Base-by-base conservation (phyloP, 2,888 invertebrate genomes). In the Drosophila kuntzei region DNA sequence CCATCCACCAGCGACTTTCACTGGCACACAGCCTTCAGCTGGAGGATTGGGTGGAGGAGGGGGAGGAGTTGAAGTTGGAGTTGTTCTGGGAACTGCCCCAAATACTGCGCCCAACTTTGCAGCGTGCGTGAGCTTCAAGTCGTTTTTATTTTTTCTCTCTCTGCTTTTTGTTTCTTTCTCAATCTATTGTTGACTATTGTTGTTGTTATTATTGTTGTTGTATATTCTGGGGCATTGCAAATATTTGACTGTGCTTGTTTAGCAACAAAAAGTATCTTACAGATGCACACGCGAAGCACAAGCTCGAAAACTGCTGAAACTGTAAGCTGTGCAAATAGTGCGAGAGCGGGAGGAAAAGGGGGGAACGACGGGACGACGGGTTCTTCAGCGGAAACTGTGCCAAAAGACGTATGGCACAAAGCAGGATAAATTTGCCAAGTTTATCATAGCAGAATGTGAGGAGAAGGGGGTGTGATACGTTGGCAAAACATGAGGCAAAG, bases 341-440 rank as follows among this genome's bases (percentile, higher is more conserved):
- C 1, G 53, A 20, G 51, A 18, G 4, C n/a, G 14, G 9, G 14
- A 8, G 20, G n/a, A 0, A 20, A 1, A 5, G 11, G 7, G 18
- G 8, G 2, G 9, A 18, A 7, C 12, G 9, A 22, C 3, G 11
- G 16, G 34, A 16, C 25, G 50, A 32, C 11, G 46, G 53, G 39
- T 49, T 69, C 65, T 58, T 34, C 51, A 63, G 57, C 80, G 68
- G 65, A 74, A 86, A 86, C 80, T 88, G 83, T 80, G 83, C 88
- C 86, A 87, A 83, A 88, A 85, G 84, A 85, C 89, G 87, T 85
- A 85, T 85, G 84, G 89, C 83, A 79, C 80, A 85, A 88, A 85
- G 89, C 84, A 86, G 84, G 89, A 85, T 85, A 85, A 85, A 85
- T 85, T 88, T 85, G 89, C 84, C 84, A 88, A 88, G 89, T 88